Conservation (phyloP, 2,113 vertebrate genomes). For the Rhipidura dahli region DNA sequence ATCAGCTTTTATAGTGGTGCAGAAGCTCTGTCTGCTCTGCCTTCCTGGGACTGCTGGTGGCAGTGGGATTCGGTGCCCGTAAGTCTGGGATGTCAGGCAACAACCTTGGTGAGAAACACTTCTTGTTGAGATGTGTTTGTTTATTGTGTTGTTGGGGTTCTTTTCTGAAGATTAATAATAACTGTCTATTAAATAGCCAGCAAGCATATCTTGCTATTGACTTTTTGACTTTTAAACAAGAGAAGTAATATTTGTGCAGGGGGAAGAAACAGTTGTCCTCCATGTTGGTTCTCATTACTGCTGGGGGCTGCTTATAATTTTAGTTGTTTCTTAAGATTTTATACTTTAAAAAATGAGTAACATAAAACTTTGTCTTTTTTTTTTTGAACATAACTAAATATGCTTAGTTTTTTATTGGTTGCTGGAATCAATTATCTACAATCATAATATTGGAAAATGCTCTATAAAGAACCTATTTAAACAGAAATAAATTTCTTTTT, state of each 20-base stretch:
- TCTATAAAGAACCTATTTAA: background rate
- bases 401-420: background rate
- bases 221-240: background rate
- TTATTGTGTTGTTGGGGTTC: background rate
- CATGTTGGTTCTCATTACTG: background rate
- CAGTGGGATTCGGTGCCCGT: background rate
- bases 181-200: background rate
- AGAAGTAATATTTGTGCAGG: background rate
- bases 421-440: background rate
- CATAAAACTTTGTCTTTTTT: background rate
- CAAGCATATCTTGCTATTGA: background rate
- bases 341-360: background rate
- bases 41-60: background rate
- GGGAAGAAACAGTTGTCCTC: background rate
- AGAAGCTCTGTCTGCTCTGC: background rate
- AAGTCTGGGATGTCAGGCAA: background rate
- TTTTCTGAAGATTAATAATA: background rate
- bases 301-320: background rate
- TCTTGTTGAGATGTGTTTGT: background rate
- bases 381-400: background rate
- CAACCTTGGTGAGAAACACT: background rate
- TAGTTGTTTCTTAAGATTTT: background rate
- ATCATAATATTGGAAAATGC: background rate
- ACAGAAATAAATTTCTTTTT: background rate
- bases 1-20: background rate